phyloP scores from a whole-genome alignment of 2,888 invertebrate species.

The Coronaproctus castanopsis region DNA sequence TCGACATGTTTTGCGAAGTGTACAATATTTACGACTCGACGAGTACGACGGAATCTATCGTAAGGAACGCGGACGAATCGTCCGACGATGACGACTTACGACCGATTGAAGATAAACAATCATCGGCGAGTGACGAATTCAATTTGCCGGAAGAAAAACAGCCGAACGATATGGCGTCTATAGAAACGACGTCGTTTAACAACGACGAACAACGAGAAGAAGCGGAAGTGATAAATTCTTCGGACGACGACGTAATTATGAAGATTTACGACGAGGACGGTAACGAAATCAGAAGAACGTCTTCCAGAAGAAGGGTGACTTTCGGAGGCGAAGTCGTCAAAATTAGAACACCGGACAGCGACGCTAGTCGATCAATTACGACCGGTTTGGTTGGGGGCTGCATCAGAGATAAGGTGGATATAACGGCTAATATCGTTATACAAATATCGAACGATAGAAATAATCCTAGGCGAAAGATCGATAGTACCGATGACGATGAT shows the following conservation, averaged over 20 bases:
- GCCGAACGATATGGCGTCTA: slow-evolving; percentile 28
- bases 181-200: neutral
- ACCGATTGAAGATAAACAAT: neutral
- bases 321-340: slow-evolving; percentile 75
- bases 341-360: slow-evolving; percentile 57
- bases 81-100: neutral
- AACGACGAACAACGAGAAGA: no score
- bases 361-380: slow-evolving; percentile 16
- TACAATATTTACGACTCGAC: slow-evolving; percentile 27
- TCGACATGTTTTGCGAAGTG: slow-evolving; percentile 38
- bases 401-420: slow-evolving; percentile 25
- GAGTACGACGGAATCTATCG: slow-evolving; percentile 14
- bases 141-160: slow-evolving; percentile 59
- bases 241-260: slow-evolving; percentile 11
- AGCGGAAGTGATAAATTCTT: slow-evolving; percentile 13
- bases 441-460: slow-evolving; percentile 17
- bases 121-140: slow-evolving; percentile 17
- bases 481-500: neutral
- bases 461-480: neutral
- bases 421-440: slow-evolving; percentile 22
- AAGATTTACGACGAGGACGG: slow-evolving; percentile 14
- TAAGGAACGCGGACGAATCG: slow-evolving; percentile 17
- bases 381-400: no score
- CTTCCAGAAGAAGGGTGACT: slow-evolving; percentile 48
- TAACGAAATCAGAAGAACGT: slow-evolving; percentile 28